phyloP scores from a whole-genome alignment of 1,140 invertebrate species.

The Saccostrea cuccullata region DNA sequence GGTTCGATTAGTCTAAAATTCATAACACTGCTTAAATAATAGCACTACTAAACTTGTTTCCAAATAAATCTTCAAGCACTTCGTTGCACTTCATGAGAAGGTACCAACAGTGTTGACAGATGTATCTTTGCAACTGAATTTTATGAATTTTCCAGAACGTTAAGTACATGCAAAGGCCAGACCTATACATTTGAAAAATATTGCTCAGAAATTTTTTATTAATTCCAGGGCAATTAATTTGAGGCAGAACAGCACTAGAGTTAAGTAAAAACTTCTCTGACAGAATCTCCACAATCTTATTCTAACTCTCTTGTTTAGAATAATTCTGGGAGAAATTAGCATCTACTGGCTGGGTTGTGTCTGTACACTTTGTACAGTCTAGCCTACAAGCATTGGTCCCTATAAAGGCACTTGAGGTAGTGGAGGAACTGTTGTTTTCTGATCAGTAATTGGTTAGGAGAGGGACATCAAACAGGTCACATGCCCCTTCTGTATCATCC shows the following conservation, averaged over 20 bases:
- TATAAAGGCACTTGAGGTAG: slow-evolving; percentile 38
- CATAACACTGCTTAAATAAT: neutral
- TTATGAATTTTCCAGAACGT: neutral
- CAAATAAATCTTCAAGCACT: neutral
- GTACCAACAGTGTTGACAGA: neutral
- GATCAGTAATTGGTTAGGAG: slow-evolving; percentile 51
- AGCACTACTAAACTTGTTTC: neutral
- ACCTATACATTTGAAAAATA: neutral
- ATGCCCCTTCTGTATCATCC: slow-evolving; percentile 88
- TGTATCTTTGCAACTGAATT: neutral
- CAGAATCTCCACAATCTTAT: neutral
- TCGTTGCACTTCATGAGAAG: neutral
- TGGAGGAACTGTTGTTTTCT: slow-evolving; percentile 35
- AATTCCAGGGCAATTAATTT: neutral
- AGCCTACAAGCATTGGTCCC: neutral
- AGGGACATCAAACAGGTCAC: slow-evolving; percentile 88
- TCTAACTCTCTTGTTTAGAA: neutral
- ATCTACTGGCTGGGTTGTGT: neutral
- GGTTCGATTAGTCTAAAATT: neutral
- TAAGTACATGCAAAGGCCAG: neutral
- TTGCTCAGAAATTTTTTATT: neutral
- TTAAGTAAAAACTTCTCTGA: neutral
- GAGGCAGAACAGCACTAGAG: neutral
- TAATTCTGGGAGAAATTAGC: neutral
- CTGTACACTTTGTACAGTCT: neutral